A percentile compares a stretch with the other conserved stretches of the same genome.
phyloP scores from a whole-genome alignment of 2,113 vertebrate species.

The Chloroceryle aenea region DNA sequence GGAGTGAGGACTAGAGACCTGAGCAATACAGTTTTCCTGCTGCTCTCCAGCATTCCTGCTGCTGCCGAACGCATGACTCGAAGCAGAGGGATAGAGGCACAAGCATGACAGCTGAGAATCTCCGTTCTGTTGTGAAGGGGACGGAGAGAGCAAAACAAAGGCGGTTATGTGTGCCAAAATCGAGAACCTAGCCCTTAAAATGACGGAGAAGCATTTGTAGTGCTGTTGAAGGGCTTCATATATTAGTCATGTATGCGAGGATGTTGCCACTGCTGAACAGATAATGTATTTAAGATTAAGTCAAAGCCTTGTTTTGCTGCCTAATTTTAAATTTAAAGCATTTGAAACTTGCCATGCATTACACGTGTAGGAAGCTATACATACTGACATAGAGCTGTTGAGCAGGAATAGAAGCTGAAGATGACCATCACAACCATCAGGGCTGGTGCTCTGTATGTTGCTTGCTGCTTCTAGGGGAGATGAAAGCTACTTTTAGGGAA shows the following conservation, averaged over 20 bases:
- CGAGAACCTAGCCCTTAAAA: background rate
- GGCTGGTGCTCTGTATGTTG: background rate
- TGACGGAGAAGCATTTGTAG: background rate
- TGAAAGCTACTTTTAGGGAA: background rate
- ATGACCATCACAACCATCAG: no score
- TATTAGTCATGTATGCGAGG: background rate
- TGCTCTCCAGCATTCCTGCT: background rate
- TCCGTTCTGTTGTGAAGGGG: background rate
- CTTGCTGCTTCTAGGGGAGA: no score
- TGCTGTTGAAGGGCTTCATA: background rate
- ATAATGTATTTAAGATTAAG: background rate
- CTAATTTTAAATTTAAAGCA: background rate
- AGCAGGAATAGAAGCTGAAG: background rate
- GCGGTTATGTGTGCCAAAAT: background rate
- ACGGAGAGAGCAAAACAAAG: background rate
- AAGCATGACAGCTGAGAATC: background rate
- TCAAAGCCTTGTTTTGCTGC: background rate
- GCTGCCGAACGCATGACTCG: background rate
- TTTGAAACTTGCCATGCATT: background rate
- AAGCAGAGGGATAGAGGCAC: background rate
- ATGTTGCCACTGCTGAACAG: background rate
- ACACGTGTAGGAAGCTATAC: background rate
- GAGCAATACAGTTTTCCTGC: background rate
- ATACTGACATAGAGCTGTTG: background rate
- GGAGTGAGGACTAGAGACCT: background rate